A percentile compares a stretch with the other conserved stretches of the same genome.
Evolutionary conservation across 2,113 vertebrate species (phyloP).

Genomic region (Rousettus leschenaultii): DNA sequence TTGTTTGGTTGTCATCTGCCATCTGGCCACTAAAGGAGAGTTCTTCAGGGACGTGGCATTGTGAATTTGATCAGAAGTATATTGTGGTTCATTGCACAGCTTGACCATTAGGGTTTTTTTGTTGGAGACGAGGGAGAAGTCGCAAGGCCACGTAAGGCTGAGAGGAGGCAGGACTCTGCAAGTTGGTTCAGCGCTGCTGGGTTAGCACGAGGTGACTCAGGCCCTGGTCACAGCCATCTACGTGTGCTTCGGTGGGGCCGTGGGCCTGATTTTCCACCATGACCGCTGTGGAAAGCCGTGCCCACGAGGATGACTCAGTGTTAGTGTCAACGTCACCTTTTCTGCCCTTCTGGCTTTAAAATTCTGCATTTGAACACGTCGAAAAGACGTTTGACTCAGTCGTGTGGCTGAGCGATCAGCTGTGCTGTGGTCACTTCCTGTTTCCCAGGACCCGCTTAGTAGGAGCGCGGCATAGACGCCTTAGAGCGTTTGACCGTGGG

Average conservation of each 20-base stretch:
- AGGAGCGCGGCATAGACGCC: background rate
- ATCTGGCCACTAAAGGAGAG: too few species aligned
- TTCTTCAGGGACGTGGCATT: background rate
- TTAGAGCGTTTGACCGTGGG: background rate
- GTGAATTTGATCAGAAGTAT: background rate
- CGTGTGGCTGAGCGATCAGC: background rate
- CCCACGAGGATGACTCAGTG: rapidly evolving
- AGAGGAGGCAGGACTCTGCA: background rate
- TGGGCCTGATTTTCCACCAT: rapidly evolving
- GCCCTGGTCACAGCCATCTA: rapidly evolving
- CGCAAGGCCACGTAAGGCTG: rapidly evolving
- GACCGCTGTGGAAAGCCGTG: background rate
- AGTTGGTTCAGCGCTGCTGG: background rate
- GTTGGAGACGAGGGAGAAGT: background rate
- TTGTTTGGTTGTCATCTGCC: background rate
- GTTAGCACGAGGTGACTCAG: too few species aligned
- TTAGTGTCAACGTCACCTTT: background rate
- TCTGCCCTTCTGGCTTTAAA: background rate
- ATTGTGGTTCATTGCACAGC: background rate
- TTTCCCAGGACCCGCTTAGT: background rate
- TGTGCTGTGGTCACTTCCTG: background rate
- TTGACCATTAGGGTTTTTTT: background rate
- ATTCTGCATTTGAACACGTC: background rate
- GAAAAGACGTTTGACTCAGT: too few species aligned
- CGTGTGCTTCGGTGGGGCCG: rapidly evolving